These are phyloP conservation scores for Pseudomyrmex cubaensis DNA, from an alignment of 1,140 invertebrate genomes.

Conservation along the genomic window DNA sequence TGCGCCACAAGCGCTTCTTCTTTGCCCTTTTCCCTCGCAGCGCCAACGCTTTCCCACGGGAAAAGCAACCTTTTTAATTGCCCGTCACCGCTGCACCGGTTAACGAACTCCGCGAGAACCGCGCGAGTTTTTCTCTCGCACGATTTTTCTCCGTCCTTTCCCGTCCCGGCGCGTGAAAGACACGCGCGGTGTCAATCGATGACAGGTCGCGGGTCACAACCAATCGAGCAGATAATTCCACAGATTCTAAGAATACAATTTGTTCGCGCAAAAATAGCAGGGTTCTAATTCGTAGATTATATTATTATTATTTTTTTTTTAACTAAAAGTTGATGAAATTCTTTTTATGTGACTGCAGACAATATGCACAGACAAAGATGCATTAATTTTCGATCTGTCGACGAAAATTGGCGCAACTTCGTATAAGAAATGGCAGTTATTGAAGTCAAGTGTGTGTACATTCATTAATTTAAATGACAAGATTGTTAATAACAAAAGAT, in stretches of 20 bases:
- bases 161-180: neutral
- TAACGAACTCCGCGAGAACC: constrained; percentile 47
- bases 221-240: neutral
- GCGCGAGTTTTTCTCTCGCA: neutral
- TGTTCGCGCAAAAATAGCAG: neutral
- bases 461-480: too few relatives aligned
- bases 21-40: neutral
- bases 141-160: neutral
- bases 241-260: neutral
- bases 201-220: neutral
- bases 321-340: neutral
- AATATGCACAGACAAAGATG: too few relatives aligned
- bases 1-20: neutral
- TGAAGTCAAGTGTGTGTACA: too few relatives aligned
- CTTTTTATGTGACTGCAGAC: neutral
- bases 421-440: too few relatives aligned
- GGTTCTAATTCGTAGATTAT: too few relatives aligned
- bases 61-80: constrained; percentile 75
- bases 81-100: constrained; percentile 53
- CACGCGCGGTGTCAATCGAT: constrained; percentile 57
- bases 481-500: too few relatives aligned
- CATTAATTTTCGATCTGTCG: too few relatives aligned
- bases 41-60: constrained; percentile 73
- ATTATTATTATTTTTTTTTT: too few relatives aligned
- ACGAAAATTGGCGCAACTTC: too few relatives aligned